phyloP scores from a whole-genome alignment of 2,888 invertebrate genomes.

The Lottia scabra region DNA sequence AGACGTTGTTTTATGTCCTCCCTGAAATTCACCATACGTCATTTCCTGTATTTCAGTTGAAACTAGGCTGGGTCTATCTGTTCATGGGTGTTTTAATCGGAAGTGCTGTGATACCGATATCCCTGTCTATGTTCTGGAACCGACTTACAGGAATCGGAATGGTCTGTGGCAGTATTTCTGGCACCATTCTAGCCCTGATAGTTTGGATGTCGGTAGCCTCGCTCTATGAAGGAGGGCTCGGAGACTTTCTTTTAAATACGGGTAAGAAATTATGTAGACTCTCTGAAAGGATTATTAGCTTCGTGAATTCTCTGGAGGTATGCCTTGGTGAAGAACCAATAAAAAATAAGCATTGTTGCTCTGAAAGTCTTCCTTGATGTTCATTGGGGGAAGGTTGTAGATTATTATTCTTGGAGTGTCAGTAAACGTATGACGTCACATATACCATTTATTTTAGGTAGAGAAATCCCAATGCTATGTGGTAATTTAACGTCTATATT shows the following conservation, averaged over 20 bases:
- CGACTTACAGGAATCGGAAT: slow-evolving; percentile 63
- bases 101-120: slow-evolving; percentile 67
- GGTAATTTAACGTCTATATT: slow-evolving; percentile 66
- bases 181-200: slow-evolving; percentile 58
- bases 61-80: slow-evolving; percentile 66
- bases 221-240: slow-evolving; percentile 58
- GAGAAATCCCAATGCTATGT: slow-evolving; percentile 64
- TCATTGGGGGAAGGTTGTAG: too few species aligned
- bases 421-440: too few species aligned
- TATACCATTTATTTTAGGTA: slow-evolving; percentile 39
- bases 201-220: slow-evolving; percentile 66
- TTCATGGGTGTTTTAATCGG: slow-evolving; percentile 69
- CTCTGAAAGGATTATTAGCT: too few species aligned
- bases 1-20: too few species aligned
- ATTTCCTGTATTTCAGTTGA: slow-evolving; percentile 44
- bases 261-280: slow-evolving; percentile 33
- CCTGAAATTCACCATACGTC: neutral
- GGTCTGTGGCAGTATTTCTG: slow-evolving; percentile 63
- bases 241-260: slow-evolving; percentile 53
- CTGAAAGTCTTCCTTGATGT: too few species aligned
- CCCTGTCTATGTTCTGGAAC: slow-evolving; percentile 66
- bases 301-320: too few species aligned
- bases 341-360: too few species aligned
- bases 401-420: too few species aligned
- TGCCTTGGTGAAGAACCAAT: too few species aligned